Conservation (phyloP, 2,797 vertebrate genomes). For the Hylomyscus alleni region DNA sequence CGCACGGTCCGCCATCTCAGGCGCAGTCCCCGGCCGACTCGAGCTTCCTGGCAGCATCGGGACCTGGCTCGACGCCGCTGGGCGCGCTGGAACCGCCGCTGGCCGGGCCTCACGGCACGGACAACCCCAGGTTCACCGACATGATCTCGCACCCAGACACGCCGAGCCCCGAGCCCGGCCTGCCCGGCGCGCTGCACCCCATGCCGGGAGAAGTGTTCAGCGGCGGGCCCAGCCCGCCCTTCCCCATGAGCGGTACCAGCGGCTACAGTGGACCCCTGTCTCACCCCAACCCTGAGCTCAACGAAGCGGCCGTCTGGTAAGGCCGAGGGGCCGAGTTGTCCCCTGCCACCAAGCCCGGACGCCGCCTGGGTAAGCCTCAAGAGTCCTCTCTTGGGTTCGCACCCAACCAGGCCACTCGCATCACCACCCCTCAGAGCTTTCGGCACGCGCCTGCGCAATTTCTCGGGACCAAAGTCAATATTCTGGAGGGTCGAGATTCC, state of each 20-base stretch:
- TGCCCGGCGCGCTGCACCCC: slow-evolving; percentile 95
- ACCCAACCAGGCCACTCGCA: slow-evolving; percentile 19
- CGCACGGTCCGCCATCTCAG: slow-evolving; percentile 96
- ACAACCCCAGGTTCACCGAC: slow-evolving; percentile 99
- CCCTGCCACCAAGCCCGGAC: neutral
- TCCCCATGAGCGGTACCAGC: slow-evolving; percentile 96
- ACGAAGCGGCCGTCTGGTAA: slow-evolving; percentile 96
- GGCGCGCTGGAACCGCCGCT: slow-evolving; percentile 94
- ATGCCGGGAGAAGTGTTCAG: slow-evolving; percentile 95
- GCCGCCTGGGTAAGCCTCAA: neutral
- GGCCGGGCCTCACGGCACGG: slow-evolving; percentile 94
- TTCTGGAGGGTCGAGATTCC: slow-evolving; percentile 77
- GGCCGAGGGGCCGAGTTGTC: slow-evolving; percentile 60
- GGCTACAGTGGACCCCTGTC: slow-evolving; percentile 96
- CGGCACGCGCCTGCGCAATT: slow-evolving; percentile 41
- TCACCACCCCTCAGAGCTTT: slow-evolving; percentile 7
- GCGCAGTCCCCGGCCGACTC: slow-evolving; percentile 97
- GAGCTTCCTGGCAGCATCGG: slow-evolving; percentile 95
- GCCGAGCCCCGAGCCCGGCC: slow-evolving; percentile 96
- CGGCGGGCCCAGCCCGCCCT: slow-evolving; percentile 97
- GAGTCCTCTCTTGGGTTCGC: slow-evolving; percentile 57
- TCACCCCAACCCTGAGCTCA: slow-evolving; percentile 97
- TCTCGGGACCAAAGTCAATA: slow-evolving; percentile 87
- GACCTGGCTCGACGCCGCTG: slow-evolving; percentile 91
- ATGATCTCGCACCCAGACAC: slow-evolving; percentile 98